A percentile compares a stretch with the other conserved stretches of the same genome.
phyloP scores from a whole-genome alignment of 2,797 vertebrate species.

The Arnoldichthys spilopterus region DNA sequence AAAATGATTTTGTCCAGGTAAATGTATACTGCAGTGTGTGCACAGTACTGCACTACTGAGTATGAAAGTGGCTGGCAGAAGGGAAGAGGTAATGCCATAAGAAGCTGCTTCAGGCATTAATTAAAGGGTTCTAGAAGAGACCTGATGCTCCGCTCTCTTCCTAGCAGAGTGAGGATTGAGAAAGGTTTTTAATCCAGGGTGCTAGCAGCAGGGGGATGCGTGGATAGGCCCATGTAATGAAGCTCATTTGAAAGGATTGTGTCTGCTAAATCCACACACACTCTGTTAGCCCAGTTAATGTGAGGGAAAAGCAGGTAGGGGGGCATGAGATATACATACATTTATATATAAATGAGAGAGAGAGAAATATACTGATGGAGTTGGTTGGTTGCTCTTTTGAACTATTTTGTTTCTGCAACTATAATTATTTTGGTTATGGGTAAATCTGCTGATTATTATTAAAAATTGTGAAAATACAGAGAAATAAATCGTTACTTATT shows the following conservation, averaged over 20 bases:
- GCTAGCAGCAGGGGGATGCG: constrained; percentile 23
- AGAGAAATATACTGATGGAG: neutral
- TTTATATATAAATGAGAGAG: too few relatives aligned
- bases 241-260: constrained; percentile 67
- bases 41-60: neutral
- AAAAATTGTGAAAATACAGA: too few relatives aligned
- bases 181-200: constrained; percentile 58
- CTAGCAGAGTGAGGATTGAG: constrained; percentile 15
- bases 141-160: neutral
- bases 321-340: neutral
- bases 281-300: constrained; percentile 49
- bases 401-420: too few relatives aligned
- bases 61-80: constrained; percentile 19
- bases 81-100: constrained; percentile 8
- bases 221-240: constrained; percentile 62
- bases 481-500: too few relatives aligned
- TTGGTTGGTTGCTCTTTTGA: too few relatives aligned
- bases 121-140: constrained; percentile 2
- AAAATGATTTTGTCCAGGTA: neutral
- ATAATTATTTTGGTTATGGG: too few relatives aligned
- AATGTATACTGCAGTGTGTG: neutral
- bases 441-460: too few relatives aligned
- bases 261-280: constrained; percentile 52
- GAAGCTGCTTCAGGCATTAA: constrained; percentile 20
- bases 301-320: constrained; percentile 32